Base-by-base conservation (phyloP, 2,888 invertebrate species). In the Ophioninae sp. region DNA sequence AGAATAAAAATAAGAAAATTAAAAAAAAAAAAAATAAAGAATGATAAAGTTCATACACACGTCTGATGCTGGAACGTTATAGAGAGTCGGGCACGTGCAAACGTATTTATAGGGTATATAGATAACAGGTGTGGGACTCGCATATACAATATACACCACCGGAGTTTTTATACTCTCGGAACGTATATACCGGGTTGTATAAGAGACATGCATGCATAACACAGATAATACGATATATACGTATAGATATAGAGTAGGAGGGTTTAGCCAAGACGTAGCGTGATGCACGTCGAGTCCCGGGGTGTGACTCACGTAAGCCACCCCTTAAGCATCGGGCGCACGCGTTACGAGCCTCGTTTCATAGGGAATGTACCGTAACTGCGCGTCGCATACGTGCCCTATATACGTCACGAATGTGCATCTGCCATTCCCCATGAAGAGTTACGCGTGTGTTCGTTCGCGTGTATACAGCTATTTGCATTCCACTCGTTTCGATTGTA, bases 271-370 rank as follows among this genome's bases (percentile, higher is more conserved):
- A 68, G 57, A 41, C 65, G 8, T 20, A 62, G 41, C 8, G 41
- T 57, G 13, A 57, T 41, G 39, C 50, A 64, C 64, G 64, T 62
- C 44, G 57, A 76, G 56, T 67, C 67, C 56, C 56, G 41, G 67
- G 39, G 65, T 57, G 56, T 67, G 75, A 64, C 64, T 57, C 67
- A 76, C 65, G 57, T 76, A 57, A 76, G 67, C 56, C 75, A 57
- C 75, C 65, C 30, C 67, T 76, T 67, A 67, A 65, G 56, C 56
- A 61, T 64, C 61, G 64, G 21, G 73, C 61, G 67, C 67, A 67
- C 56, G 67, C 65, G 75, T 76, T 67, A 76, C 72, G 75, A 70
- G 37, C 37, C 82, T 82, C 64, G 79, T 82, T 82, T 74, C 79
- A 64, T 70, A 44, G 23, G 70, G 44, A 70, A 82, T 78, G 68